These are phyloP conservation scores for Parnassius apollo DNA, from an alignment of 2,888 invertebrate genomes.

Conservation along the genomic window DNA sequence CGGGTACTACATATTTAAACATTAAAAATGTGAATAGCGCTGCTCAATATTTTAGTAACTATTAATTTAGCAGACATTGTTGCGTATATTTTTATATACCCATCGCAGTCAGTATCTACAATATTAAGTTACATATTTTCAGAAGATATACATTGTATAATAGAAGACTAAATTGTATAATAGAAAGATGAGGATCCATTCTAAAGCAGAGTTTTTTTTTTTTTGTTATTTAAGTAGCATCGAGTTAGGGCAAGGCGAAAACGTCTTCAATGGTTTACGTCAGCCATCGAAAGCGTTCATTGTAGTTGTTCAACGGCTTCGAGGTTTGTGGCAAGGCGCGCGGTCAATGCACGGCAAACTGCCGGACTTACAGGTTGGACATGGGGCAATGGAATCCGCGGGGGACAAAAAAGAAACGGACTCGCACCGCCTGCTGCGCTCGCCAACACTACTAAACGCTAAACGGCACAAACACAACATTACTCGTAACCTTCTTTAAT, in stretches of 20 bases:
- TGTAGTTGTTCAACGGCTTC: conserved; percentile 66
- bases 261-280: conserved; percentile 36
- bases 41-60: too few relatives aligned
- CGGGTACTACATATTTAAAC: too few relatives aligned
- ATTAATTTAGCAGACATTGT: too few relatives aligned
- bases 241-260: conserved; percentile 24
- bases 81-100: too few relatives aligned
- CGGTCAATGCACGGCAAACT: conserved; percentile 79
- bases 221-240: neutral
- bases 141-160: too few relatives aligned
- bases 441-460: conserved; percentile 53
- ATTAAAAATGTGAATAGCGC: too few relatives aligned
- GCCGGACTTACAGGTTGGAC: conserved; percentile 79
- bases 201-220: too few relatives aligned
- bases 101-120: too few relatives aligned
- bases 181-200: too few relatives aligned
- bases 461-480: conserved; percentile 39
- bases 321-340: conserved; percentile 64
- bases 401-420: conserved; percentile 72
- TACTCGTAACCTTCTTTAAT: conserved; percentile 21
- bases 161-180: too few relatives aligned
- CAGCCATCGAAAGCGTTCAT: conserved; percentile 61
- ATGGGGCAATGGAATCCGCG: conserved; percentile 77
- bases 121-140: too few relatives aligned
- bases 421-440: conserved; percentile 55